Conservation (phyloP, 2,888 invertebrate species). For the Lasiommata megera region DNA sequence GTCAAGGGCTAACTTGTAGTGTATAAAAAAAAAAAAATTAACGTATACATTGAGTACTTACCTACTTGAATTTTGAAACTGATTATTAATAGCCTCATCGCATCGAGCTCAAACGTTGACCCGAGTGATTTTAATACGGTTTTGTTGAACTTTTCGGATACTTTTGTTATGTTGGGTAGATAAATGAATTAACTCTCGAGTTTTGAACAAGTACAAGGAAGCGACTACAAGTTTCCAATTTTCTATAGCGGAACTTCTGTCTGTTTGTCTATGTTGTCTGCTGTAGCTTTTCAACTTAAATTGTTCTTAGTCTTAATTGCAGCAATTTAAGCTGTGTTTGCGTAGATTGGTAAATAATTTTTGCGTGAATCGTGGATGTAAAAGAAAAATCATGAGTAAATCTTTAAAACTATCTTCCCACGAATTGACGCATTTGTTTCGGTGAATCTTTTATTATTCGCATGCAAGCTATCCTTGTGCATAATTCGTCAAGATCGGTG, state of each 20-base stretch:
- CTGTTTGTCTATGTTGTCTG: constrained; percentile 1
- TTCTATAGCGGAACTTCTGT: background rate
- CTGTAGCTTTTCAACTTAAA: background rate
- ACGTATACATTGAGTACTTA: too few relatives aligned
- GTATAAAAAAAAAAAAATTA: too few relatives aligned
- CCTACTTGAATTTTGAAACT: constrained; percentile 1
- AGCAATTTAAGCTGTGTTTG: too few relatives aligned
- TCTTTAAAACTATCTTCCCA: too few relatives aligned
- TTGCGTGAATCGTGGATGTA: too few relatives aligned
- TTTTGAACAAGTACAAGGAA: background rate
- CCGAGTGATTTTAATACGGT: background rate
- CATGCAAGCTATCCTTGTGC: too few relatives aligned
- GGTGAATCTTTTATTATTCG: too few relatives aligned
- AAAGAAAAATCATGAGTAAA: too few relatives aligned
- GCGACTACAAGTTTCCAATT: background rate
- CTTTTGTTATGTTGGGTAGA: background rate
- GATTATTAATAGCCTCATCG: background rate
- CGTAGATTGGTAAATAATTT: too few relatives aligned
- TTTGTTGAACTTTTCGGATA: background rate
- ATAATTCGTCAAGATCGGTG: too few relatives aligned
- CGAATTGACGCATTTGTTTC: too few relatives aligned
- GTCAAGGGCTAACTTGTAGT: too few relatives aligned
- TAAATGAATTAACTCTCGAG: background rate
- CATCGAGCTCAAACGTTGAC: constrained; percentile 1
- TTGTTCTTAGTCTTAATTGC: background rate